phyloP scores from a whole-genome alignment of 1,140 invertebrate species.

The Nautilus pompilius region DNA sequence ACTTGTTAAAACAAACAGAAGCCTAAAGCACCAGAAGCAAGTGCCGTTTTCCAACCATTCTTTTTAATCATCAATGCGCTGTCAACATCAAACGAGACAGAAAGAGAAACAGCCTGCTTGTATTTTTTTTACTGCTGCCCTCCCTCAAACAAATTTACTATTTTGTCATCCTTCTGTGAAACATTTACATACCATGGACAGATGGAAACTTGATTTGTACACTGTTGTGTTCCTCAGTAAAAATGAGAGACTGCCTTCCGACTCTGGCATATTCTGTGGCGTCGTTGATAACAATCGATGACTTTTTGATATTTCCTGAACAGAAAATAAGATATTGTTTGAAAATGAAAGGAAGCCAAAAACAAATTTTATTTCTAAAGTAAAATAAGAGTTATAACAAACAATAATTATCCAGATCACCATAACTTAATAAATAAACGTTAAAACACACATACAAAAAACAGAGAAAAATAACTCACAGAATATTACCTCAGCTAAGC shows the following conservation, averaged over 20 bases:
- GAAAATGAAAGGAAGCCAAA: neutral
- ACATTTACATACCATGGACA: slow-evolving; percentile 41
- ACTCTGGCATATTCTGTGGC: slow-evolving; percentile 36
- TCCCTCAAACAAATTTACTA: no score
- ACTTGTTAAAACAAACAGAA: no score
- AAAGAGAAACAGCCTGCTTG: no score
- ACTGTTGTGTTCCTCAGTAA: slow-evolving; percentile 36
- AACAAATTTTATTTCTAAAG: neutral
- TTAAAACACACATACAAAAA: neutral
- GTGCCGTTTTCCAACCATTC: no score
- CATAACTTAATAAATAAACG: neutral
- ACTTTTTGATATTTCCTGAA: slow-evolving; percentile 26
- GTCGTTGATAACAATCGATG: slow-evolving; percentile 24
- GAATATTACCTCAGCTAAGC: neutral
- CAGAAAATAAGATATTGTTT: slow-evolving; percentile 11
- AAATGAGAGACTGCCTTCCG: slow-evolving; percentile 35
- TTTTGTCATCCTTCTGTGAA: neutral
- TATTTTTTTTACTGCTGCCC: no score
- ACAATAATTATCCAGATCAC: no score
- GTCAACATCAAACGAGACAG: no score
- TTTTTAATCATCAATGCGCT: no score
- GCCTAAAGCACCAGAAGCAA: no score
- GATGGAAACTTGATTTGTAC: slow-evolving; percentile 37
- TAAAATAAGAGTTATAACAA: neutral
- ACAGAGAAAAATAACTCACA: neutral